phyloP scores from a whole-genome alignment of 2,888 invertebrate species.

The Acanthosepion pharaonis region DNA sequence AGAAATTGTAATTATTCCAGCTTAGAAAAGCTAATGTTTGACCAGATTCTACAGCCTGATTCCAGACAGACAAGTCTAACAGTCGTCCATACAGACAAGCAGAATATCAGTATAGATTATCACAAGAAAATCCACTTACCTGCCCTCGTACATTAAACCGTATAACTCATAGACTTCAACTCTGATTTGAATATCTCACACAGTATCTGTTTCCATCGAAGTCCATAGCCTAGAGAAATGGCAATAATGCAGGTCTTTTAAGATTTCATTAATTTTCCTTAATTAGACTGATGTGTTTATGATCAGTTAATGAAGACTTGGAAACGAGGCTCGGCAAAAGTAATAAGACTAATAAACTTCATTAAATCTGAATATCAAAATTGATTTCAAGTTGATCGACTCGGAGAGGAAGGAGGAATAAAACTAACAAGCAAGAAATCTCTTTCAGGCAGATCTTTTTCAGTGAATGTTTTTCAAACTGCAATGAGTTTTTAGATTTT shows the following conservation, averaged over 20 bases:
- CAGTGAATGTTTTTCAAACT: too few species aligned
- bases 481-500: too few species aligned
- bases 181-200: too few species aligned
- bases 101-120: too few species aligned
- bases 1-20: too few species aligned
- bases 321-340: neutral
- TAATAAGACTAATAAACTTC: neutral
- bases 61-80: too few species aligned
- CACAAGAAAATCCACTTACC: neutral
- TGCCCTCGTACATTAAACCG: neutral
- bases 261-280: neutral
- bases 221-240: neutral
- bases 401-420: neutral
- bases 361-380: neutral
- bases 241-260: neutral
- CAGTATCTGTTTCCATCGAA: neutral
- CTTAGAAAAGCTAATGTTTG: too few species aligned
- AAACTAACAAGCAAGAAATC: neutral
- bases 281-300: neutral
- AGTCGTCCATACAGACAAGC: too few species aligned
- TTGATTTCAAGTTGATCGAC: neutral
- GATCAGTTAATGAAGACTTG: neutral
- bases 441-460: too few species aligned
- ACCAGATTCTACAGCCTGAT: too few species aligned
- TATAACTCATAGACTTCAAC: neutral